Base-by-base conservation (phyloP, 2,113 vertebrate species). In the Orthonyx spaldingii region DNA sequence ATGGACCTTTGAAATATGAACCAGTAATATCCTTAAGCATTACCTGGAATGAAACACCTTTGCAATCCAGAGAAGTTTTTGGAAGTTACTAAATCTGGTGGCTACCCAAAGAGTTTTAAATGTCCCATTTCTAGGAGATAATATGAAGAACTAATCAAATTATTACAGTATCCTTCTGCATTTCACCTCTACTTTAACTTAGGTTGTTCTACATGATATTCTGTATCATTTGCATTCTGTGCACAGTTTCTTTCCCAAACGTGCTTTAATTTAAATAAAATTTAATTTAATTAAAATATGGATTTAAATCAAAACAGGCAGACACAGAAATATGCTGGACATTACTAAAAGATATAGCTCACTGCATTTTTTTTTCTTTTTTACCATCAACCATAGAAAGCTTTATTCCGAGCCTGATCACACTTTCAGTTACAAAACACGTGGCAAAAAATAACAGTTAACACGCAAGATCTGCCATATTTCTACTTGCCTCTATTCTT, bases 351-450 rank as follows among this genome's bases (percentile, higher is more conserved):
- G 91, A 97, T 27, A 92, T 4, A 89, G 55, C 26, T 57, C 37
- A 90, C 28, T 3, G 7, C 76, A 37, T n/a, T 39, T 32, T 88
- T 79, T 74, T 78, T 83, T 37, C 19, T 74, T 91, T 94, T 94
- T 91, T 77, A 92, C 87, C 88, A 95, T 95, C 97, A 97, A 68
- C 93, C 94, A 96, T 65, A 97, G 74, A 97, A 97, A 89, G 77
- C 96, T 98, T 98, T 98, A 98, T 98, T 98, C 97, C 94, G 97
- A 97, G 97, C 96, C 93, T 84, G 65, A 95, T 96, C 95, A 97
- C 97, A 96, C 93, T 97, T 97, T 90, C 95, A 95, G 94, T 96
- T 97, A 98, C 90, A 98, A 97, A 96, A 97, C 94, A 91, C 7
- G 39, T 96, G 92, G 96, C 96, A 94, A 97, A 98, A 97, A 95